phyloP scores from a whole-genome alignment of 1,140 invertebrate genomes.

The Mercenaria mercenaria region DNA sequence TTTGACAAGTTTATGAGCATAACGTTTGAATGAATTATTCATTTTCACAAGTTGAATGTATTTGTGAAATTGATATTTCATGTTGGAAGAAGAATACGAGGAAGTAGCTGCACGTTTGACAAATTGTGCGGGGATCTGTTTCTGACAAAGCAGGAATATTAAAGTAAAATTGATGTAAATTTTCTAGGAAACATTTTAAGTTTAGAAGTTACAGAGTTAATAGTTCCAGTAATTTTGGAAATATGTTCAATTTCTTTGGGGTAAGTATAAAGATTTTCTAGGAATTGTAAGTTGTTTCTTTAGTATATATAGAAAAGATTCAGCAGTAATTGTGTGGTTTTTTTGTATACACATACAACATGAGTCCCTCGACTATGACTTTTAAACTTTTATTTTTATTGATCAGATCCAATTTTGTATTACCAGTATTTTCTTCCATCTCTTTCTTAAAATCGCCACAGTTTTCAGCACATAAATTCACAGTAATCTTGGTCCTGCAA shows the following conservation, averaged over 20 bases:
- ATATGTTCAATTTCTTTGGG: constrained; percentile 4
- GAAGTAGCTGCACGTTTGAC: not conserved
- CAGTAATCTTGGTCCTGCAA: too few species aligned
- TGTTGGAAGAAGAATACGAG: not conserved
- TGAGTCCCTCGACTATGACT: too few species aligned
- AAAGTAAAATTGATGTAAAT: not conserved
- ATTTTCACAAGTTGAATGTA: not conserved
- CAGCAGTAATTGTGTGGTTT: too few species aligned
- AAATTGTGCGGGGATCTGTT: not conserved
- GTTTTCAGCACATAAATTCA: too few species aligned
- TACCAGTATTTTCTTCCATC: too few species aligned
- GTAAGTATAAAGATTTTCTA: not conserved
- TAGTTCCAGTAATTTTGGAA: not conserved
- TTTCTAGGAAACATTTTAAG: too few species aligned
- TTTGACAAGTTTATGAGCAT: not conserved
- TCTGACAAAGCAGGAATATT: not conserved
- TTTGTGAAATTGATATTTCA: not conserved
- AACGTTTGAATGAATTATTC: not conserved
- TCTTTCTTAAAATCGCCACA: too few species aligned
- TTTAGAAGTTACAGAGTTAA: not conserved
- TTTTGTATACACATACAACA: too few species aligned
- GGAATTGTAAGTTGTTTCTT: too few species aligned
- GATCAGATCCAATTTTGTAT: too few species aligned
- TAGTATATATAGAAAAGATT: too few species aligned
- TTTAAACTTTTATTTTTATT: too few species aligned